phyloP scores from a whole-genome alignment of 2,113 vertebrate species.

The Scalopus aquaticus region DNA sequence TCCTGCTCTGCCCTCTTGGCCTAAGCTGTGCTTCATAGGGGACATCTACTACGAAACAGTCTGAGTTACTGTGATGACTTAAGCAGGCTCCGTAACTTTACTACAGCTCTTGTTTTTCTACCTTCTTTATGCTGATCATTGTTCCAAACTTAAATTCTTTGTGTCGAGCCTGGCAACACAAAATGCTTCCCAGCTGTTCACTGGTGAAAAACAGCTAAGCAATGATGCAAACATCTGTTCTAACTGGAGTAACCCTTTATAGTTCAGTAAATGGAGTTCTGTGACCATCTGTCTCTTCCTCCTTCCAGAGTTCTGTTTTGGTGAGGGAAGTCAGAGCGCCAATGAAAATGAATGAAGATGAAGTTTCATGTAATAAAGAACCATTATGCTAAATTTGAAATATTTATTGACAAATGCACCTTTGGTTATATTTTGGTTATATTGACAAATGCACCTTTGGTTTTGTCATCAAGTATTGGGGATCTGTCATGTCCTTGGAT shows the following conservation, averaged over 20 bases:
- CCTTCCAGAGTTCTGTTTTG: neutral
- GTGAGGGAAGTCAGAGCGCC: neutral
- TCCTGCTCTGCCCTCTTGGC: neutral
- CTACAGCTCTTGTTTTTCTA: neutral
- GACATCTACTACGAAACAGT: neutral
- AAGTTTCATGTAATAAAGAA: neutral
- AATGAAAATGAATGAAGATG: neutral
- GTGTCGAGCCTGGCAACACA: neutral
- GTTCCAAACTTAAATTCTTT: constrained; percentile 33
- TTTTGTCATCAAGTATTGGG: neutral
- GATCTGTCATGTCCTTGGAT: neutral
- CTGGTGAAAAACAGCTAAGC: neutral
- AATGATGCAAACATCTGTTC: constrained; percentile 20
- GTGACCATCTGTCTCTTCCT: neutral
- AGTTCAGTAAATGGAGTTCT: neutral
- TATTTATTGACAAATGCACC: neutral
- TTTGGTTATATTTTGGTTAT: too few relatives aligned
- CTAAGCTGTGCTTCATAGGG: neutral
- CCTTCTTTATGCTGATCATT: neutral
- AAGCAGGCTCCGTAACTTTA: neutral
- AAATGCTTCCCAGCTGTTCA: constrained; percentile 28
- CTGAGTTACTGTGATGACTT: neutral
- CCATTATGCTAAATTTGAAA: neutral
- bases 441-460: neutral
- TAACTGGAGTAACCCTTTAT: neutral